phyloP scores from a whole-genome alignment of 2,113 vertebrate genomes.

The Ciconia boyciana region DNA sequence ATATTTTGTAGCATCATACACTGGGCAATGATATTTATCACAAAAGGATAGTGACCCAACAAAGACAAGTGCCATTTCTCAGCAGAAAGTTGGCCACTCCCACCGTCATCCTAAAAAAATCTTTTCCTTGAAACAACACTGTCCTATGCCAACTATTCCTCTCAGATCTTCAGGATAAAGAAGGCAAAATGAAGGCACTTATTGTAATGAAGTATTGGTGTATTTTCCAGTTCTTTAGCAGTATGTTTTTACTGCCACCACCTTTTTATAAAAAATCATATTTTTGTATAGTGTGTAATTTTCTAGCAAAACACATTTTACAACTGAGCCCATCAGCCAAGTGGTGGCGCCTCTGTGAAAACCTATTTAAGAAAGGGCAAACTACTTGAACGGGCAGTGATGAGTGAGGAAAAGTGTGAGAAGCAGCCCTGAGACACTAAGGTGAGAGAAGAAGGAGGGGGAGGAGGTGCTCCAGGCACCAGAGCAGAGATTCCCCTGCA shows the following conservation, averaged over 20 bases:
- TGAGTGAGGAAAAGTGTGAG: not conserved
- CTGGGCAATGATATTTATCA: not conserved
- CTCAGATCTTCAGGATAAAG: not conserved
- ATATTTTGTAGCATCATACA: not conserved
- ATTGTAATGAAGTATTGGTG: not conserved
- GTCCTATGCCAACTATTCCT: not conserved
- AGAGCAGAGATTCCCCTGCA: not conserved
- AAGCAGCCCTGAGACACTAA: not conserved
- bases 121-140: not conserved
- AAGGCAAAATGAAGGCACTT: not conserved
- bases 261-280: not conserved
- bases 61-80: not conserved
- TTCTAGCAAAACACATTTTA: not conserved
- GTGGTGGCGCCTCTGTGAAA: not conserved
- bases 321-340: not conserved
- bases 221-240: not conserved
- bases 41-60: not conserved
- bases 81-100: not conserved
- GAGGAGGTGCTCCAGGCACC: fast-evolving
- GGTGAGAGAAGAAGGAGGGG: not conserved
- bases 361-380: not conserved
- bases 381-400: not conserved
- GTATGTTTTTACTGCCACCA: not conserved
- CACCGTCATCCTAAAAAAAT: not conserved
- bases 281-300: not conserved